These are phyloP conservation scores for Cosmopolites sordidus DNA, from an alignment of 2,888 invertebrate species.

Conservation along the genomic window DNA sequence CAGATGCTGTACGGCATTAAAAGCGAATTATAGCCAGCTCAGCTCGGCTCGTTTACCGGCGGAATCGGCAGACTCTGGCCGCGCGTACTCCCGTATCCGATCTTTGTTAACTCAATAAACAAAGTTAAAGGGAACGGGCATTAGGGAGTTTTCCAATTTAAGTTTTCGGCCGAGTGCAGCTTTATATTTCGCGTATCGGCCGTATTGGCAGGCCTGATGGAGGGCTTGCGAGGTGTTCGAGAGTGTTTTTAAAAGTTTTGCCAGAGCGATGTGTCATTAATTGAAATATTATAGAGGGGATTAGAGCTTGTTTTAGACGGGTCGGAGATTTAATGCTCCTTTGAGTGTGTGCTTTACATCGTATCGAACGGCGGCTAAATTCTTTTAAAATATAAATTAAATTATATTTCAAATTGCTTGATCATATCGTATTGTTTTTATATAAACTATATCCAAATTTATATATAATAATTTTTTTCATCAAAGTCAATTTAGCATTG, in stretches of 20 bases:
- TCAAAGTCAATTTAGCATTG: too few species aligned
- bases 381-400: too few species aligned
- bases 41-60: background rate
- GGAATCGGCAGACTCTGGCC: background rate
- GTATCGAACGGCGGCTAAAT: too few species aligned
- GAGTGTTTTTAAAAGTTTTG: background rate
- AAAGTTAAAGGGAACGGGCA: slow-evolving; percentile 11
- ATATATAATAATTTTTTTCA: too few species aligned
- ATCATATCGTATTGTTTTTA: too few species aligned
- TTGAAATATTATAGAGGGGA: background rate
- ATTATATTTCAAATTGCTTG: too few species aligned
- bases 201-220: background rate
- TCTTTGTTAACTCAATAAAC: slow-evolving; percentile 15
- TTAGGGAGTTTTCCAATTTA: slow-evolving; percentile 17
- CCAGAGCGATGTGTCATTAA: background rate
- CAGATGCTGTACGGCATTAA: background rate
- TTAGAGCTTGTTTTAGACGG: background rate
- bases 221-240: background rate
- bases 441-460: too few species aligned
- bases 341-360: too few species aligned
- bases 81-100: slow-evolving; percentile 6
- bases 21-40: slow-evolving; percentile 6
- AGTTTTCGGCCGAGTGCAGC: slow-evolving; percentile 9
- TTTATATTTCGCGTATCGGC: slow-evolving; percentile 8
- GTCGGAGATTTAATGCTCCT: background rate